A percentile compares a stretch with the other conserved stretches of the same genome.
These are phyloP conservation scores for Cromileptes altivelis DNA, from an alignment of 2,113 vertebrate genomes.

Conservation along the genomic window DNA sequence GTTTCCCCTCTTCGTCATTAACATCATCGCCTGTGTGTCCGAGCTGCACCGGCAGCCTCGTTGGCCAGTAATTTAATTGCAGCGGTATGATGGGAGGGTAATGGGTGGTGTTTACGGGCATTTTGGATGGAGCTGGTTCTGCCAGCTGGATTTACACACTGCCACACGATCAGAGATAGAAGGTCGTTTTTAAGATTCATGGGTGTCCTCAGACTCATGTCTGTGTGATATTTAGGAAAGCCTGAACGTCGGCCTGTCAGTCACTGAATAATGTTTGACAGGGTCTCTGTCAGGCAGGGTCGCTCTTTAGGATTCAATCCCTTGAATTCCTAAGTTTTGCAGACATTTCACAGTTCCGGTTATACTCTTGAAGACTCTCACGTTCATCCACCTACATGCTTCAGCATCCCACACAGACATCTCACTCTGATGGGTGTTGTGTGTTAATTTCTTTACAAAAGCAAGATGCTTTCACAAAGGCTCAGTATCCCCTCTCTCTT, in stretches of 20 bases:
- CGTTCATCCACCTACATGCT: slow-evolving; percentile 33
- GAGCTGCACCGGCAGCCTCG: slow-evolving; percentile 25
- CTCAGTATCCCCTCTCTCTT: slow-evolving; percentile 13
- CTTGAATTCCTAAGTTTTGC: background rate
- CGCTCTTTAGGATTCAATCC: background rate
- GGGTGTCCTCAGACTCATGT: background rate
- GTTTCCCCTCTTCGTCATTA: slow-evolving; percentile 31
- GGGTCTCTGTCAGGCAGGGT: background rate
- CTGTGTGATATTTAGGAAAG: background rate
- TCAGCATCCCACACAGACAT: slow-evolving; percentile 25
- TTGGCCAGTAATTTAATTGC: slow-evolving; percentile 56
- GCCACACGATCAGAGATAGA: slow-evolving; percentile 10
- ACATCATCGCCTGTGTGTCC: slow-evolving; percentile 18
- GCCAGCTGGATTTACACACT: slow-evolving; percentile 5
- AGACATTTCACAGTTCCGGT: background rate
- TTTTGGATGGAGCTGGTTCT: slow-evolving; percentile 13
- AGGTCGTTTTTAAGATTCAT: background rate
- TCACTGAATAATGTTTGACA: background rate
- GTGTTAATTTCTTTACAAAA: slow-evolving; percentile 29
- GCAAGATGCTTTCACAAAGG: slow-evolving; percentile 24
- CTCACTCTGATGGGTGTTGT: background rate
- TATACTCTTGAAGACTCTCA: slow-evolving; percentile 1
- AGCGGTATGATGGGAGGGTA: slow-evolving; percentile 37
- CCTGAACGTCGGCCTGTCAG: background rate
- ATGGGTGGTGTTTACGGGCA: slow-evolving; percentile 34